Base-by-base conservation (phyloP, 2,113 vertebrate species). In the Urocolius indicus region DNA sequence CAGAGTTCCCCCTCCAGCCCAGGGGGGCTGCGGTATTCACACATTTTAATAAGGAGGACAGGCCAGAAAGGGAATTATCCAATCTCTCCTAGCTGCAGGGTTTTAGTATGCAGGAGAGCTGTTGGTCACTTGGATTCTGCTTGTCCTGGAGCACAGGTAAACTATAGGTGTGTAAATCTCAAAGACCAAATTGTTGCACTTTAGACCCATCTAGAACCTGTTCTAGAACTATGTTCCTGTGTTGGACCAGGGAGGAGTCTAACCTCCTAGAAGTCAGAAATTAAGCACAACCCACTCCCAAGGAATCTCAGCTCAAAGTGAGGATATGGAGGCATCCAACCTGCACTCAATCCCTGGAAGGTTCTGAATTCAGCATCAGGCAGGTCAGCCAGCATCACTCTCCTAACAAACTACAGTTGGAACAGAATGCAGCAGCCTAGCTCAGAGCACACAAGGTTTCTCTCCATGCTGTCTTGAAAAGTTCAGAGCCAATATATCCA, bases 21-120 rank as follows among this genome's bases (percentile, higher is more conserved):
- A 52, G 32, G 46, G 57, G 54, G 4, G 58, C 73, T 32, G 66
- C 72, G 29, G 57, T 78, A 65, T 93, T 90, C 58, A 52, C 2
- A 3, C 17, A 32, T 87, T 93, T 97, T 95, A 94, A 84, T 52
- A n/a, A 74, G 62, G 24, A 90, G n/a, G 55, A 89, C 38, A 81
- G 23, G 65, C 46, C 62, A 73, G 72, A 89, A 93, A 45, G 13
- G 24, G 67, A 83, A 46, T 84, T 54, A 85, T n/a, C 22, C 72
- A 38, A 12, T 59, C 34, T 67, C 20, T 74, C 61, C 30, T 32
- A 78, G 21, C 57, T 36, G 9, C 14, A 51, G 21, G 13, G 18
- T 58, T 88, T 67, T 4, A 5, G 51, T 6, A 1, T 23, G 34
- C 8, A 3, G 69, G 74, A 75, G 32, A 82, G 26, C 16, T 69